Evolutionary conservation across 2,888 invertebrate genomes (phyloP).

Genomic region (Agrilus mali): DNA sequence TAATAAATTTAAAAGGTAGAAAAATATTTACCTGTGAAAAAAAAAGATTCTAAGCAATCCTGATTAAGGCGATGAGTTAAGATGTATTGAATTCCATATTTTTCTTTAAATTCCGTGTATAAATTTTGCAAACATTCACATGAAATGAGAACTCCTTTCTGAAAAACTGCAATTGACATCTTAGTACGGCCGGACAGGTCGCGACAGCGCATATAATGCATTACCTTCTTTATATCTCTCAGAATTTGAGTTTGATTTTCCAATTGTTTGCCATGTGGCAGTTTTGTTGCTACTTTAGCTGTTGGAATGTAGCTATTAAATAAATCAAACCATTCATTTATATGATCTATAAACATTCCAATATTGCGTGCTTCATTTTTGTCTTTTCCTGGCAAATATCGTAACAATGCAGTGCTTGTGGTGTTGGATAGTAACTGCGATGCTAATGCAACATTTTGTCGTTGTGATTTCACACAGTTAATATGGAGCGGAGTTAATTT

Average conservation of each 20-base stretch:
- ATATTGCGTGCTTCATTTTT: conserved; percentile 4
- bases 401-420: conserved; percentile 12
- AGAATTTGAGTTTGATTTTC: conserved; percentile 4
- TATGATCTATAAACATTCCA: conserved; percentile 11
- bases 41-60: too few species aligned
- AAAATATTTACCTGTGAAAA: too few species aligned
- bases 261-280: conserved; percentile 4
- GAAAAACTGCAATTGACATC: too few species aligned
- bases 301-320: conserved; percentile 7
- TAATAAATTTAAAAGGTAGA: too few species aligned
- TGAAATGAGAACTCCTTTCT: conserved; percentile 3
- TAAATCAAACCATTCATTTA: conserved; percentile 15
- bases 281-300: conserved; percentile 2
- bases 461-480: conserved; percentile 6
- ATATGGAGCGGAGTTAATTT: conserved; percentile 10
- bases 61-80: too few species aligned
- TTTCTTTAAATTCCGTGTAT: conserved; percentile 3
- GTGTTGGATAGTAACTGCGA: conserved; percentile 14
- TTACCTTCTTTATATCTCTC: neutral
- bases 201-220: conserved; percentile 3
- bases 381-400: conserved; percentile 8
- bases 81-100: neutral
- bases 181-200: neutral
- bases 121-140: conserved; percentile 3
- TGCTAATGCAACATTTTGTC: conserved; percentile 14